These are phyloP conservation scores for Eurypyga helias DNA, from an alignment of 2,113 vertebrate species.

Conservation along the genomic window DNA sequence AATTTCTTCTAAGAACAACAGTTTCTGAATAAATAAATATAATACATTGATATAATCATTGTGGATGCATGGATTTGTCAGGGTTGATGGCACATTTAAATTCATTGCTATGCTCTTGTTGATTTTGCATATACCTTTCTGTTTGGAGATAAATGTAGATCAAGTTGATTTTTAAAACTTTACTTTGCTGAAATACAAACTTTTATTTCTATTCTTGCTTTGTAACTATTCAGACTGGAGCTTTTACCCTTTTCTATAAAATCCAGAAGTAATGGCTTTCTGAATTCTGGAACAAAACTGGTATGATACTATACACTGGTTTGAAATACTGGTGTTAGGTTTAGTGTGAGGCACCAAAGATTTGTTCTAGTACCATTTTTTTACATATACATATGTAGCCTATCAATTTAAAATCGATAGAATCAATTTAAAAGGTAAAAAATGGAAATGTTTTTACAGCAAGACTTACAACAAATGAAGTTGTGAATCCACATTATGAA, in stretches of 20 bases:
- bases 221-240: neutral
- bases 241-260: neutral
- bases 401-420: too few species aligned
- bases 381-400: too few species aligned
- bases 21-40: neutral
- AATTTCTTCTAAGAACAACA: neutral
- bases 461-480: neutral
- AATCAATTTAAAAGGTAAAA: neutral
- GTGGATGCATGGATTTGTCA: neutral
- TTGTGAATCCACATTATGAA: neutral
- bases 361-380: neutral
- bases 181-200: neutral
- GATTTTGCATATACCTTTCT: neutral
- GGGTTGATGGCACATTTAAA: neutral
- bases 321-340: neutral
- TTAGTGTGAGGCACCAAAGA: neutral
- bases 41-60: neutral
- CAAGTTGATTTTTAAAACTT: neutral
- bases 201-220: neutral
- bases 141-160: neutral
- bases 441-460: neutral
- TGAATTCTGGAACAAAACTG: neutral
- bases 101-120: neutral
- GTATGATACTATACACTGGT: neutral
- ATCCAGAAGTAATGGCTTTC: neutral